Percentiles rank a stretch among this genome's conserved stretches.
Conservation (phyloP, 2,888 invertebrate genomes). For the Myathropa florea region DNA sequence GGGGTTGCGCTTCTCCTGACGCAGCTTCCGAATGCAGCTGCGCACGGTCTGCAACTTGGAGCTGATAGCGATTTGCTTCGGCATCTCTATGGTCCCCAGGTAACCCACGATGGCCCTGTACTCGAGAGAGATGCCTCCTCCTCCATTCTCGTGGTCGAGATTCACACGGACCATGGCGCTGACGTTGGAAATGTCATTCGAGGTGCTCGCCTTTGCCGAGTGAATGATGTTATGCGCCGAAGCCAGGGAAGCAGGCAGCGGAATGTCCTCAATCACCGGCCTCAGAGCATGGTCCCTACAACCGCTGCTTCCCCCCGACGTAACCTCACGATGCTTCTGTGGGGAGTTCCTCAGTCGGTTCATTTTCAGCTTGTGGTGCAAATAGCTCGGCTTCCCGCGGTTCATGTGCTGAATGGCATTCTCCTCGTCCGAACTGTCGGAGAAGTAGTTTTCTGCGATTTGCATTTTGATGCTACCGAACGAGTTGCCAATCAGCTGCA, state of each 20-base stretch:
- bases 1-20: constrained; percentile 93
- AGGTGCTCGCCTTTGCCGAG: constrained; percentile 74
- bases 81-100: constrained; percentile 97
- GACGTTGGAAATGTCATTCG: constrained; percentile 80
- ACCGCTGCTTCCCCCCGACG: constrained; percentile 14
- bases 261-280: constrained; percentile 78
- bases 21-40: constrained; percentile 92
- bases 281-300: constrained; percentile 72
- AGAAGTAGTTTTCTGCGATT: constrained; percentile 93
- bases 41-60: constrained; percentile 90
- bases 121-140: constrained; percentile 83
- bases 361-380: constrained; percentile 82
- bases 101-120: constrained; percentile 95
- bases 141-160: constrained; percentile 72
- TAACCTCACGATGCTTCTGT: constrained; percentile 79
- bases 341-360: constrained; percentile 83
- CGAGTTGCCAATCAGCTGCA: constrained; percentile 92
- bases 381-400: constrained; percentile 79
- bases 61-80: constrained; percentile 88
- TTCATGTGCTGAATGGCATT: constrained; percentile 81
- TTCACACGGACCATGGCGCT: constrained; percentile 79
- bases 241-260: constrained; percentile 68
- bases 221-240: constrained; percentile 74
- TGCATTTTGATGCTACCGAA: constrained; percentile 91
- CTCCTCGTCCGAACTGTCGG: constrained; percentile 92